Conservation (phyloP, 2,113 vertebrate species). For the Cebus imitator region DNA sequence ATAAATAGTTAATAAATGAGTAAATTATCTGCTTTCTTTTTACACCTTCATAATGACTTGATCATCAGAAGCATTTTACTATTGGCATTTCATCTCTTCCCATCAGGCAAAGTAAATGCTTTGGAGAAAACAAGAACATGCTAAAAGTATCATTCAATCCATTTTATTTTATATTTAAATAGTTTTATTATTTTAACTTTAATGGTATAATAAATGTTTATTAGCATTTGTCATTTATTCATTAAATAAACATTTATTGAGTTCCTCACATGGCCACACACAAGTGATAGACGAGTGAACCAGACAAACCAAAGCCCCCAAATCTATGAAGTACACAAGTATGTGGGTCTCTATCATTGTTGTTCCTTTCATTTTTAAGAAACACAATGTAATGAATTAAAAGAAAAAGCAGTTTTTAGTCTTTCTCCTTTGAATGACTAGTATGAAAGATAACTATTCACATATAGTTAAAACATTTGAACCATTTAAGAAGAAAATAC, state of each 20-base stretch:
- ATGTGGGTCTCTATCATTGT: neutral
- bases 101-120: neutral
- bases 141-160: neutral
- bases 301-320: neutral
- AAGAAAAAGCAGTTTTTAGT: neutral
- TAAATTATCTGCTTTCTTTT: neutral
- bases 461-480: neutral
- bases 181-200: neutral
- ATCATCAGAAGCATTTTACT: neutral
- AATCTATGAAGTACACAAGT: neutral
- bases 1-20: neutral
- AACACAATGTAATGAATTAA: neutral
- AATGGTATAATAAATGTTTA: neutral
- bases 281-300: fast-evolving
- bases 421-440: neutral
- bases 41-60: neutral
- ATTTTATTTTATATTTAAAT: neutral
- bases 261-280: neutral
- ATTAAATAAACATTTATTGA: no score
- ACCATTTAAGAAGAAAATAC: neutral
- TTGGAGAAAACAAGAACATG: neutral
- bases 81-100: neutral
- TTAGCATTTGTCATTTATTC: neutral
- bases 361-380: neutral
- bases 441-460: neutral